phyloP scores from a whole-genome alignment of 2,888 invertebrate species.

The Ectemnius continuus region DNA sequence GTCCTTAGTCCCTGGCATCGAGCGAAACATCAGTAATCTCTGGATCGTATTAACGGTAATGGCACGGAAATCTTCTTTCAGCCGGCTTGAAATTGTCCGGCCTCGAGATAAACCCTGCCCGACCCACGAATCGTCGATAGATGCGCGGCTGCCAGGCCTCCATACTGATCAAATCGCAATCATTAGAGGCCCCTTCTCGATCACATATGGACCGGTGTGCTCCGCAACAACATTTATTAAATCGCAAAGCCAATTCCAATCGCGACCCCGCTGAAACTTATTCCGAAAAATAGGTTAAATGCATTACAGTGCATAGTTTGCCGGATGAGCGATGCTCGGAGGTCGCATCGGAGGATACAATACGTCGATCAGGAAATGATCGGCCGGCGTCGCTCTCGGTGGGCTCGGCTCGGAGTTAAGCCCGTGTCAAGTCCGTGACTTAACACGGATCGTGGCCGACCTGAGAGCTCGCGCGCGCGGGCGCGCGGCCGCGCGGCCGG shows the following conservation, averaged over 20 bases:
- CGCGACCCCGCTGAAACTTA: not conserved
- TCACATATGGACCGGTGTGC: constrained; percentile 26
- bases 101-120: constrained; percentile 2
- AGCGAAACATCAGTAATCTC: constrained; percentile 63
- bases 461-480: constrained; percentile 8
- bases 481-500: constrained; percentile 32
- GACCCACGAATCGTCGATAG: constrained; percentile 25
- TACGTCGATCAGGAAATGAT: constrained; percentile 47
- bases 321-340: too few relatives aligned
- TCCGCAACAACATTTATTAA: constrained; percentile 47
- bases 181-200: constrained; percentile 35
- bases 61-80: constrained; percentile 61
- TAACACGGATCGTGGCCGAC: constrained; percentile 29
- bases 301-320: too few relatives aligned
- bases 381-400: constrained; percentile 38
- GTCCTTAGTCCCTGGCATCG: constrained; percentile 13
- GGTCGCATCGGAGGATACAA: constrained; percentile 19
- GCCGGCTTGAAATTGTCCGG: constrained; percentile 45
- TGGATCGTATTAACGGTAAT: constrained; percentile 72
- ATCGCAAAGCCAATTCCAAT: constrained; percentile 25
- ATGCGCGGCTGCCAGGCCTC: constrained; percentile 9
- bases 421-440: constrained; percentile 51
- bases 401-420: constrained; percentile 29
- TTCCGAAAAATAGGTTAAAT: too few relatives aligned
- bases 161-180: constrained; percentile 50